Evolutionary conservation across 2,797 vertebrate genomes (phyloP), one percentile per base, ranked within the genome.

Genomic region (Sebastes oblongus): DNA sequence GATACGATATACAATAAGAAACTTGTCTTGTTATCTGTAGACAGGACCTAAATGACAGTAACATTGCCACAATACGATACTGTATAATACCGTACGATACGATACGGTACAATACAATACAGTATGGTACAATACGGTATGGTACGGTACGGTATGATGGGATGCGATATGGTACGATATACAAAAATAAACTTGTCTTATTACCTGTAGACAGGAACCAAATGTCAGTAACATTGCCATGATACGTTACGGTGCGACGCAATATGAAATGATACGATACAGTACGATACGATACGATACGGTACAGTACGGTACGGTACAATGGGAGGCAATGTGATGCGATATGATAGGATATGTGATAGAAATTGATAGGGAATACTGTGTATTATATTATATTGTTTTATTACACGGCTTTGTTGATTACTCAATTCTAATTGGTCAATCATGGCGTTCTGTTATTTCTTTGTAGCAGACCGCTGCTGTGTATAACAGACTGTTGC

Each of bases 261-360:
- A 6, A 42, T 42, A n/a, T 2, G 18, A 52, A 16, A 8, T 20
- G 27, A 52, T 42, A 42, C 14, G 14, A 16, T 6, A 16, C 46
- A 50, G 3, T 50, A 39, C 36, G 4, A 2, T 39, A 27, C 25
- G 25, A 27, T 27, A 27, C 25, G 25, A 16, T 42, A n/a, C 8
- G 12, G 0, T 42, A n/a, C 8, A 4, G 0, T 36, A 12, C 12
- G 12, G 1, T 39, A 14, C 12, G 12, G 1, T 39, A 14, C 5
- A 13, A 34, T 34, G 10, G 9, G 32, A 34, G 0, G 10, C 32
- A 11, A 34, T 34, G 10, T 11, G 32, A 34, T 27, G 27, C 27
- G 27, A 27, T 27, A 27, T 27, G 39, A 42, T 42, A 42, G 6
- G 39, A 42, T 39, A 39, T 65, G 10, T 54, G 14, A 66, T 66